Evolutionary conservation across 1,140 invertebrate species (phyloP), one percentile per base, ranked within the genome.

Genomic region (Coelopa frigida): DNA sequence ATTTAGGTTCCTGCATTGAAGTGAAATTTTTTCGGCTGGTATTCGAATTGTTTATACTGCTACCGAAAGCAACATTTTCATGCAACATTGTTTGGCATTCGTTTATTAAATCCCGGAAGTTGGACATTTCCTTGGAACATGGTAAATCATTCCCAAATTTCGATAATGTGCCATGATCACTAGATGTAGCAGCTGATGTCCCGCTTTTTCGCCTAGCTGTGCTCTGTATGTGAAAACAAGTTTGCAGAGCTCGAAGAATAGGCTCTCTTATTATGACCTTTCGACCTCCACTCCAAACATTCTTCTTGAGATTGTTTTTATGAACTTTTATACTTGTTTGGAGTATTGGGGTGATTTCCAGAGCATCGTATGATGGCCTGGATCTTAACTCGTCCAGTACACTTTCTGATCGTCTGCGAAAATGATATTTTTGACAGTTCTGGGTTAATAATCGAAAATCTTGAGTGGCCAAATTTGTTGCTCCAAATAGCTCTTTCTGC

Each of bases 61-160:
- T 24, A 39, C 48, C 41, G 31, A 10, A 49, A 53, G 43, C 55
- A 37, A 5, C 54, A 48, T 51, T 57, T 5, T 37, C 45, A 20
- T 56, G 46, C 0, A 67, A 51, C 17, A 66, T 35, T 15, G 37
- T 42, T 26, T 63, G 50, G 32, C 63, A 61, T 45, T 61, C 58
- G 11, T 49, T 47, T 7, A 66, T 58, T 6, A 67, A 45, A 42
- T 66, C 57, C 10, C 57, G 54, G 45, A 57, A 63, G 39, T 54
- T 50, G 24, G 41, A 49, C 5, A 43, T 51, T 7, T 46, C 53
- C 36, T 36, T 46, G 20, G 22, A 20, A 14, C 14, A 35, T 22
- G 11, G 43, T 15, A 3, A 14, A 6, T 7, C 32, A 3, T 4
- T 23, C 20, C 27, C 43, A 31, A 17, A 15, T 21, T 45, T 46